Conservation (phyloP, 64 coral and sea anemone genomes). For the Dendrophyllia cribrosa region DNA sequence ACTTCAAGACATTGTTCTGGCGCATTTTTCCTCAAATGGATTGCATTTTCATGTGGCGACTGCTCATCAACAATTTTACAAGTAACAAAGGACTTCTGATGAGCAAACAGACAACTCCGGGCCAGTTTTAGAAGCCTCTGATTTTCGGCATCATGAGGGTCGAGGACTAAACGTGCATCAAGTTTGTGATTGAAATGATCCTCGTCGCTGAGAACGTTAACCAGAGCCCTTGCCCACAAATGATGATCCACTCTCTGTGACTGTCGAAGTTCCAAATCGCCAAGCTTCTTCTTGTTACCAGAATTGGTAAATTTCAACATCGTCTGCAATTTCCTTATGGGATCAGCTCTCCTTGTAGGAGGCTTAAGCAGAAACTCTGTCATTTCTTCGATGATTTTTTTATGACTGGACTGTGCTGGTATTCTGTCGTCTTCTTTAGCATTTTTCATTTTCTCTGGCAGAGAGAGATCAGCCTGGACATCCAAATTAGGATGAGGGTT, state of each 20-base stretch:
- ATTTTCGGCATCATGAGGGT: conserved; percentile 4
- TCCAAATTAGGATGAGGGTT: conserved; percentile 28
- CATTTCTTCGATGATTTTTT: neutral
- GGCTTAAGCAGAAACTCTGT: neutral
- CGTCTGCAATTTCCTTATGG: neutral
- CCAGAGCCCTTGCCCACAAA: conserved; percentile 3
- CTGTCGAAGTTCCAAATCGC: neutral
- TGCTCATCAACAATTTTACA: conserved; percentile 19
- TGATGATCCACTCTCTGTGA: neutral
- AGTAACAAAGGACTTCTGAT: conserved; percentile 24
- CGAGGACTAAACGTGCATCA: neutral
- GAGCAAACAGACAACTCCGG: conserved; percentile 48
- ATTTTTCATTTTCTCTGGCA: conserved; percentile 3
- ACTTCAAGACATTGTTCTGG: neutral
- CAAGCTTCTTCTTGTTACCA: neutral
- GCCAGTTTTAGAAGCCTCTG: conserved; percentile 1
- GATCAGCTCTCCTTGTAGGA: neutral
- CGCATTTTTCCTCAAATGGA: neutral
- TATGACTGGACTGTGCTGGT: neutral
- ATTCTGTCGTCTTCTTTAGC: neutral
- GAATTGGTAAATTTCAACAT: neutral
- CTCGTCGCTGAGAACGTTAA: neutral
- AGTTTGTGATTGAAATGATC: neutral
- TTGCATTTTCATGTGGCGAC: conserved; percentile 1
- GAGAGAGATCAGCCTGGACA: neutral